phyloP scores from a whole-genome alignment of 1,140 invertebrate species.

The Neodiprion fabricii region DNA sequence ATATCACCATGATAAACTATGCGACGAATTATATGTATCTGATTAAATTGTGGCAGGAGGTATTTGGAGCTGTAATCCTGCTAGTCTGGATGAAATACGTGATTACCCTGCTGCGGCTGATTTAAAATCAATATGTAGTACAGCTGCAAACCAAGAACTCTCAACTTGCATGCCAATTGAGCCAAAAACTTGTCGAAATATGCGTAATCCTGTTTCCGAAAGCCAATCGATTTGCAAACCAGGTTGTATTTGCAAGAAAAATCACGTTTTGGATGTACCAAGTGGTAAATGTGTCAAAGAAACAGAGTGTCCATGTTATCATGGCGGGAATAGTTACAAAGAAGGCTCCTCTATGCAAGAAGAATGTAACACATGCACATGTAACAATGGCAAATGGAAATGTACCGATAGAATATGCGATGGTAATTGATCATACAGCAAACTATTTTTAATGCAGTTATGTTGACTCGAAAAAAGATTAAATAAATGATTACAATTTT shows the following conservation, averaged over 20 bases:
- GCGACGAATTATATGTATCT: too few relatives aligned
- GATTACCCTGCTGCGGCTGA: conserved; percentile 68
- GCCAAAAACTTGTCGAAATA: conserved; percentile 81
- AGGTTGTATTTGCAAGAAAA: conserved; percentile 80
- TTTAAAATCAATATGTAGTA: conserved; percentile 67
- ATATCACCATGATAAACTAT: too few relatives aligned
- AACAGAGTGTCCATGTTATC: conserved; percentile 83
- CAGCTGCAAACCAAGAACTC: conserved; percentile 70
- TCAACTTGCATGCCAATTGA: conserved; percentile 78
- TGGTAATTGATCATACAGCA: conserved; percentile 27
- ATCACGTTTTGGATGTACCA: conserved; percentile 75
- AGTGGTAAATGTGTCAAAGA: conserved; percentile 74
- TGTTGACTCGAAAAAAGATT: too few relatives aligned
- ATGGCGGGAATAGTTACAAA: conserved; percentile 81
- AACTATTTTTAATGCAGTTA: too few relatives aligned
- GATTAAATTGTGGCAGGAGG: conserved; percentile 30
- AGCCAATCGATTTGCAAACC: conserved; percentile 69
- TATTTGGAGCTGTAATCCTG: conserved; percentile 75
- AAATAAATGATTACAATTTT: neutral
- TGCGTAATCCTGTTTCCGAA: conserved; percentile 65
- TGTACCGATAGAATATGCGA: conserved; percentile 69
- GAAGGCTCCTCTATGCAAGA: conserved; percentile 78
- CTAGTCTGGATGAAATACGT: conserved; percentile 67
- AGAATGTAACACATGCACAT: conserved; percentile 83
- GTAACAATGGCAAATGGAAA: conserved; percentile 72